Conservation (phyloP, 2,797 vertebrate genomes). For the Protonibea diacanthus region DNA sequence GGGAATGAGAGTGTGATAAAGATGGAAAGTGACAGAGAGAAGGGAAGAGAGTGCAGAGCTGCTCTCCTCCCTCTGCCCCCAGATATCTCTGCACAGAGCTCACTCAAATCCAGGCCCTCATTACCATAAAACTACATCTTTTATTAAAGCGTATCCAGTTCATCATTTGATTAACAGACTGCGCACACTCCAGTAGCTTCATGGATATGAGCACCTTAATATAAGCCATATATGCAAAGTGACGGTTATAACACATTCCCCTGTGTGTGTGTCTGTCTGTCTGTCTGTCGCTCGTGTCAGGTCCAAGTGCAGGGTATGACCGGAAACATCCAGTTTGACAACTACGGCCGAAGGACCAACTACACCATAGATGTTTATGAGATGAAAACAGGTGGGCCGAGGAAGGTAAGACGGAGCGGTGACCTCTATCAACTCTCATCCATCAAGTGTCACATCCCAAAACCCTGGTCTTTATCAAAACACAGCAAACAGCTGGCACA, state of each 20-base stretch:
- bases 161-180: slow-evolving; percentile 82
- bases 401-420: slow-evolving; percentile 90
- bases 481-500: slow-evolving; percentile 47
- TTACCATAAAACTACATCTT: slow-evolving; percentile 86
- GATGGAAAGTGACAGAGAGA: slow-evolving; percentile 82
- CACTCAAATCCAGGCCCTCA: slow-evolving; percentile 79
- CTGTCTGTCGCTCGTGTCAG: slow-evolving; percentile 77
- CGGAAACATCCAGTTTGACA: slow-evolving; percentile 99
- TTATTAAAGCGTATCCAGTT: slow-evolving; percentile 84
- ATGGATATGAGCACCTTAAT: slow-evolving; percentile 63
- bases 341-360: slow-evolving; percentile 97
- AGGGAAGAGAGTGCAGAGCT: slow-evolving; percentile 61
- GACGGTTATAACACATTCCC: slow-evolving; percentile 52
- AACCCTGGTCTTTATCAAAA: slow-evolving; percentile 31
- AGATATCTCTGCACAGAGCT: slow-evolving; percentile 77
- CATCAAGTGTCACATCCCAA: slow-evolving; percentile 35
- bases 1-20: slow-evolving; percentile 69
- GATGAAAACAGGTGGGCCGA: slow-evolving; percentile 94
- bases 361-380: slow-evolving; percentile 98
- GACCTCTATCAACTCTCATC: slow-evolving; percentile 36
- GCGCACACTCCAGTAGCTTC: slow-evolving; percentile 61
- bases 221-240: slow-evolving; percentile 63
- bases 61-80: slow-evolving; percentile 75
- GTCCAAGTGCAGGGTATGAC: slow-evolving; percentile 99
- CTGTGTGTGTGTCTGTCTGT: slow-evolving; percentile 43